Conservation (phyloP, 2,888 invertebrate genomes). For the Thecocarcelia acutangulata region DNA sequence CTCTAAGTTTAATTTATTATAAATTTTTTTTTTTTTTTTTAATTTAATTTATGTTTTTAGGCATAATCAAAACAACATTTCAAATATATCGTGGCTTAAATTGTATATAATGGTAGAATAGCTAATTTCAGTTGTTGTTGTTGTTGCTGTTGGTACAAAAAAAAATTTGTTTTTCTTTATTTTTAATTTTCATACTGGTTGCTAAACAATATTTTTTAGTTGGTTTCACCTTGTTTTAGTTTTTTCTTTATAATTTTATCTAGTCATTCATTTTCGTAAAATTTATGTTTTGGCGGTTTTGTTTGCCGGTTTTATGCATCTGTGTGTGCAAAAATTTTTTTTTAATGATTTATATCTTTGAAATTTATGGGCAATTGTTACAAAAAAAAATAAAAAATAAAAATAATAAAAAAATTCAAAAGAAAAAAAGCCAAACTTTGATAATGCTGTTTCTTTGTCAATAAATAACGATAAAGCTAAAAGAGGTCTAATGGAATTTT, state of each 20-base stretch:
- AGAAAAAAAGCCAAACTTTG: not conserved
- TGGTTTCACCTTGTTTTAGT: constrained; percentile 29
- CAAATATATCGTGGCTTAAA: constrained; percentile 33
- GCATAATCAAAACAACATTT: constrained; percentile 35
- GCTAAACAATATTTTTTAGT: constrained; percentile 11
- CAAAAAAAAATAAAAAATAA: not conserved
- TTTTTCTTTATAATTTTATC: constrained; percentile 4
- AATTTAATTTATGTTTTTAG: constrained; percentile 44
- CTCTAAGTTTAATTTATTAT: constrained; percentile 15
- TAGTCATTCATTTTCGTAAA: constrained; percentile 8
- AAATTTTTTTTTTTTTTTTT: constrained; percentile 1
- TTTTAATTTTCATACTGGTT: not conserved
- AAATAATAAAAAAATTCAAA: not conserved
- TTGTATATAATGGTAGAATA: constrained; percentile 4
- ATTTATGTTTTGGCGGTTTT: constrained; percentile 25
- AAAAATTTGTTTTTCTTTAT: not conserved
- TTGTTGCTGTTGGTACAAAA: not conserved
- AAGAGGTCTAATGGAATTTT: not conserved
- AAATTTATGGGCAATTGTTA: constrained; percentile 26
- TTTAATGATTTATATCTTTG: constrained; percentile 18
- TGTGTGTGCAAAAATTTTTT: constrained; percentile 24
- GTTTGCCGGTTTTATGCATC: constrained; percentile 1
- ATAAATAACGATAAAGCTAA: not conserved
- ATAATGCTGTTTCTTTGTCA: constrained; percentile 1
- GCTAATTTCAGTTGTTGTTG: not conserved